Conservation (phyloP, 2,113 vertebrate species). For the Ivindomyrus marchei region DNA sequence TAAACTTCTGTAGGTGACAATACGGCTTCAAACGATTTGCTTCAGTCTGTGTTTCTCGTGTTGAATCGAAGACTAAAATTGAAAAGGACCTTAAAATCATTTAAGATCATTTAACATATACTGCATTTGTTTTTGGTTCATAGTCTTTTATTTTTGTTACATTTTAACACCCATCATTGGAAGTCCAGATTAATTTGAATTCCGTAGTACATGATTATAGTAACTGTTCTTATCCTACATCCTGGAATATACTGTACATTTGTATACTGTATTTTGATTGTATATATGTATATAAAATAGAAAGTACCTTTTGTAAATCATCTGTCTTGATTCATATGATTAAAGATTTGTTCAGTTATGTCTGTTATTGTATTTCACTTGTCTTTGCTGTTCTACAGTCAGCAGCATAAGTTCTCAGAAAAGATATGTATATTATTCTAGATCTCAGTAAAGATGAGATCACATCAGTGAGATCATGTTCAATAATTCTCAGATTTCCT, state of each 20-base stretch:
- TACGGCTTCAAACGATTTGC: not conserved
- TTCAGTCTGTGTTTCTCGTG: not conserved
- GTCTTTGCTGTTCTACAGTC: not conserved
- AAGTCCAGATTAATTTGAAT: not conserved
- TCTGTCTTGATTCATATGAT: conserved; percentile 55
- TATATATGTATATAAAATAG: conserved; percentile 69
- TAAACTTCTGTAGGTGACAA: conserved; percentile 1
- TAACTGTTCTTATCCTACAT: conserved; percentile 47
- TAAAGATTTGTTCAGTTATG: conserved; percentile 55
- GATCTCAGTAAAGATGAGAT: not conserved
- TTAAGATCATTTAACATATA: not conserved
- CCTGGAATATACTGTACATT: conserved; percentile 24
- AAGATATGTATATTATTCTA: not conserved
- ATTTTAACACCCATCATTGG: not conserved
- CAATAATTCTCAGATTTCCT: not conserved
- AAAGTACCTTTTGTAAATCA: conserved; percentile 67
- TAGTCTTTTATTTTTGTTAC: not conserved
- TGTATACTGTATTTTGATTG: conserved; percentile 51
- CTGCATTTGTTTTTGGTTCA: not conserved
- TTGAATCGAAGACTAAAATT: not conserved
- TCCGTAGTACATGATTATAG: not conserved
- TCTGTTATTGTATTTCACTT: conserved; percentile 24
- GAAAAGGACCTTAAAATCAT: not conserved
- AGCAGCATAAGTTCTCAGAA: not conserved
- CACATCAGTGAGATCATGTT: not conserved